Base-by-base conservation (phyloP, 1,140 invertebrate genomes). In the Vollenhovia emeryi region DNA sequence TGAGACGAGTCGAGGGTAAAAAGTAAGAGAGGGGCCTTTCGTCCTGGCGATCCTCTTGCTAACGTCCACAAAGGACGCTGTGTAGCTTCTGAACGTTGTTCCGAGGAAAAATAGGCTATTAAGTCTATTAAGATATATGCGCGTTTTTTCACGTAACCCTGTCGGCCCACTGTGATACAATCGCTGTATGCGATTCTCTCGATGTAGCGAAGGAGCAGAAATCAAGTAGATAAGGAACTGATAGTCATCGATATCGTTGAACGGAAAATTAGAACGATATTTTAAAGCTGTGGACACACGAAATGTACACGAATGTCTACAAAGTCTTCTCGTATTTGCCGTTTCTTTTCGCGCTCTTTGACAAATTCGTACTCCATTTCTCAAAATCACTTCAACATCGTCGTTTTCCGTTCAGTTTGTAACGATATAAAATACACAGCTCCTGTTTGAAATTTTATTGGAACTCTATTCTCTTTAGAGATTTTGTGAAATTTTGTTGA, bases 1-100 rank as follows among this genome's bases (percentile, higher is more conserved):
- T 11, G 55, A n/a, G 21, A 69, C 18, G 59, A 64, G 9, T 43
- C 7, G 33, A 48, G 40, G 27, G 18, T 36, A 30, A 40, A 52
- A 27, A 57, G 24, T 79, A 60, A 86, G 62, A 84, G 64, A 71
- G 76, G 80, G 84, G 75, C 85, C 87, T 86, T 89, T 86, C 84
- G 84, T 89, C 87, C 76, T 68, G 84, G 68, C 88, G 76, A 89
- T 62, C 57, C 87, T 84, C 52, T 33, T 48, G 30, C 50, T 62
- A 48, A 85, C 43, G 48, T 87, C 48, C 71, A 71, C 59, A 55
- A 68, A 57, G 30, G 30, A 73, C 30, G 9, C 33, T 36, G 3
- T 59, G 21, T 36, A 64, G 27, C 50, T 78, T 66, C 64, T 43
- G 24, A n/a, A 36, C 27, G 33, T 60, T 48, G n/a, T 48, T 83